phyloP scores from a whole-genome alignment of 2,888 invertebrate species.

The Ectemnius continuus region DNA sequence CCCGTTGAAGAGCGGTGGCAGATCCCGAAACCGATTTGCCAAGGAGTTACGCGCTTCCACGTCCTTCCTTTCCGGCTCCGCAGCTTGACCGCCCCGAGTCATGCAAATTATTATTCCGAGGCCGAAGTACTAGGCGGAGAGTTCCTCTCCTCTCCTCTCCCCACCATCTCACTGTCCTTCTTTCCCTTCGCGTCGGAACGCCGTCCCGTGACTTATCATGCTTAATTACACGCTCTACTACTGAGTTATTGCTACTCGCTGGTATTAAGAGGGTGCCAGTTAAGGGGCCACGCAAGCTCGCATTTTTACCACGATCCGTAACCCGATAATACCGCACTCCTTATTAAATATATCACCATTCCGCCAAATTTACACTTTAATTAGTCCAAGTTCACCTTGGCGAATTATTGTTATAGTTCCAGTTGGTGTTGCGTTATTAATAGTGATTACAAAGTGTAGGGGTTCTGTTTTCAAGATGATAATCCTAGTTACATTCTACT shows the following conservation, averaged over 20 bases:
- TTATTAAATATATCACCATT: no score
- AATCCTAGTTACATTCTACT: no score
- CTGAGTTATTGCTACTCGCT: constrained; percentile 57
- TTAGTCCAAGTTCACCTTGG: no score
- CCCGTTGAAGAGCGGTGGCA: constrained; percentile 66
- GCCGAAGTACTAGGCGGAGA: constrained; percentile 12
- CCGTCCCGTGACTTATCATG: constrained; percentile 59
- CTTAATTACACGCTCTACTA: constrained; percentile 61
- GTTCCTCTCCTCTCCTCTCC: no score
- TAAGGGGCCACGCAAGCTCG: constrained; percentile 17
- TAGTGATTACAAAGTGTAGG: no score
- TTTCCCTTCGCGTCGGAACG: constrained; percentile 22
- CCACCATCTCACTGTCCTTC: no score
- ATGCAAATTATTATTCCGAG: constrained; percentile 59
- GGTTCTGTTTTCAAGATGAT: no score
- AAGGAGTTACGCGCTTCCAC: constrained; percentile 38
- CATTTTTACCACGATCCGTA: no score
- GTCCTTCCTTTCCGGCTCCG: constrained; percentile 32
- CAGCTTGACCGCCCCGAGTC: constrained; percentile 53
- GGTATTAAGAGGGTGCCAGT: constrained; percentile 57
- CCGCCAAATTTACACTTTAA: no score
- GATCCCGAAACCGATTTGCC: constrained; percentile 63
- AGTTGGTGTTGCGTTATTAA: no score
- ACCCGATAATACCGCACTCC: no score
- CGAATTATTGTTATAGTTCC: no score